Evolutionary conservation across 2,888 invertebrate species (phyloP), one percentile per base, ranked within the genome.

Genomic region (Sarcophaga caerulescens): DNA sequence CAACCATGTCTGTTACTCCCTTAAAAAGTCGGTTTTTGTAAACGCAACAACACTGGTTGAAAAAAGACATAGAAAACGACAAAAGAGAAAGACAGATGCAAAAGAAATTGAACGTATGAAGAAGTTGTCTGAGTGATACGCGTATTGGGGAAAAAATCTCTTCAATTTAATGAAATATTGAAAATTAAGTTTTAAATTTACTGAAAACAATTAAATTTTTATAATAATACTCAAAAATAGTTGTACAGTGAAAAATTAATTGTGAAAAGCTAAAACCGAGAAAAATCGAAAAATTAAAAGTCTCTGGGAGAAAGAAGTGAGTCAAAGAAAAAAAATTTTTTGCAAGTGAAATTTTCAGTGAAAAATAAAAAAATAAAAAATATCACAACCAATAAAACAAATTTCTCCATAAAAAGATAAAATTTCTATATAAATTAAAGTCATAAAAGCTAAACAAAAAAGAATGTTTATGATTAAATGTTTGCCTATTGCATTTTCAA

Each of bases 31-130:
- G 8, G 10, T 4, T 74, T 71, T 62, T 44, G 17, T 4, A 2
- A 78, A 10, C 74, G 60, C 78, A 69, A 66, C 74, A 63, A 57
- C 70, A 4, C 79, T 21, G 45, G 45, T 0, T 1, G 17, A n/a
- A 52, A 21, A 69, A 85, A 75, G 78, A 78, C 63, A 78, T 68
- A 66, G 75, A 85, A 85, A 83, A 86, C 60, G 80, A 76, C 70
- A 73, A 82, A 79, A 83, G 85, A 83, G 77, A 78, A 81, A 87
- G 87, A 88, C 88, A 88, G 89, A 89, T 87, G 88, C 77, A 82
- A 85, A 88, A 84, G 82, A 87, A 87, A 87, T 87, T 89, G 84
- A 68, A 73, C 77, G 75, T 87, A 80, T 73, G 59, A 71, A 82
- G 70, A 83, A 86, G 85, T 70, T 85, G 84, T 87, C 84, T 87